phyloP scores from a whole-genome alignment of 2,888 invertebrate genomes.

The Herminia tarsipennalis region DNA sequence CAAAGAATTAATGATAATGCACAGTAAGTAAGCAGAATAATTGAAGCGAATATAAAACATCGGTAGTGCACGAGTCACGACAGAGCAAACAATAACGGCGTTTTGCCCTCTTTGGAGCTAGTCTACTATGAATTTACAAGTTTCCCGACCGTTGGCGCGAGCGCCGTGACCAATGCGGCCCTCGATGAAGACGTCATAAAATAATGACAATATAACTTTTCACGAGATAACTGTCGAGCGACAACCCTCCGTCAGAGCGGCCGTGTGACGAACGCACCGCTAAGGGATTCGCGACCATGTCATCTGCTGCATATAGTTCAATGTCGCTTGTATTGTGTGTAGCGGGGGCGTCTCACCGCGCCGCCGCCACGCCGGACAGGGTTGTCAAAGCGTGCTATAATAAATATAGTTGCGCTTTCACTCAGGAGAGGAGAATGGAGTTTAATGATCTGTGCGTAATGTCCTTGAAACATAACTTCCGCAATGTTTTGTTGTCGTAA shows the following conservation, averaged over 20 bases:
- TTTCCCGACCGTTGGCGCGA: constrained; percentile 52
- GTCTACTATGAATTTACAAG: constrained; percentile 57
- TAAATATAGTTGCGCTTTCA: constrained; percentile 75
- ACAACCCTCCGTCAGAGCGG: constrained; percentile 56
- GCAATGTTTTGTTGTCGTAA: constrained; percentile 76
- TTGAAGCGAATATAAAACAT: constrained; percentile 5
- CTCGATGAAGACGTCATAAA: constrained; percentile 79
- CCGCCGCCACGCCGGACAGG: constrained; percentile 54
- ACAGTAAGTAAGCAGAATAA: constrained; percentile 1
- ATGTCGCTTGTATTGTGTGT: not conserved
- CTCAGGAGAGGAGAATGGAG: constrained; percentile 62
- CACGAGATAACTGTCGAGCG: constrained; percentile 59
- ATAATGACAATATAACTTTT: constrained; percentile 73
- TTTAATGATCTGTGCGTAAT: constrained; percentile 82
- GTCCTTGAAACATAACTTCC: constrained; percentile 76
- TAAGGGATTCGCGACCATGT: constrained; percentile 23
- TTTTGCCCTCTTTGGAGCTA: constrained; percentile 54
- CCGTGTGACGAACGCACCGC: constrained; percentile 1
- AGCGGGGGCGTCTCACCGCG: constrained; percentile 38
- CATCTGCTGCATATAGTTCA: not conserved
- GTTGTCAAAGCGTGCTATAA: constrained; percentile 74
- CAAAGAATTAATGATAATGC: constrained; percentile 12
- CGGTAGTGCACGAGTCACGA: constrained; percentile 12
- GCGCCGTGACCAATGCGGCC: constrained; percentile 45
- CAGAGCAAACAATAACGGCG: constrained; percentile 47